A percentile compares a stretch with the other conserved stretches of the same genome.
Evolutionary conservation across 2,113 vertebrate species (phyloP).

Genomic region (Oxyura jamaicensis): DNA sequence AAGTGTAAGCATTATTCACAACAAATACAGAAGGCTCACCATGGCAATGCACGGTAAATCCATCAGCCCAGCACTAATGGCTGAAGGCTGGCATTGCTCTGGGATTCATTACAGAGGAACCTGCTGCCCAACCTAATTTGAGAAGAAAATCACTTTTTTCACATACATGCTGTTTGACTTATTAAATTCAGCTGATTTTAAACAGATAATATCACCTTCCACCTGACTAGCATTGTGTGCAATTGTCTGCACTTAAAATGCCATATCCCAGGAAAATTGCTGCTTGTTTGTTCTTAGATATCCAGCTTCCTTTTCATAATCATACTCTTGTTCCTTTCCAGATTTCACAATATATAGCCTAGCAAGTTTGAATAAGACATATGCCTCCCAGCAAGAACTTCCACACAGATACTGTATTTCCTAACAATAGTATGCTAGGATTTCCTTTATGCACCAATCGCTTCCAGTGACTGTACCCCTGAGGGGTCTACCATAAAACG

Average conservation of each 20-base stretch:
- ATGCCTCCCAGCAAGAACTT: background rate
- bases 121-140: background rate
- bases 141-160: background rate
- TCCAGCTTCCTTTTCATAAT: conserved; percentile 19
- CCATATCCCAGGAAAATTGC: background rate
- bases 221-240: background rate
- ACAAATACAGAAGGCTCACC: background rate
- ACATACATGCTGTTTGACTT: background rate
- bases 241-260: background rate
- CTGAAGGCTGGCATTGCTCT: background rate
- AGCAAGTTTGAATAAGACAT: background rate
- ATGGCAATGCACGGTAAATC: background rate
- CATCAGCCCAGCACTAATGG: background rate
- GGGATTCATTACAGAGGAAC: conserved; percentile 11
- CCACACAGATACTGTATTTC: background rate
- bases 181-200: conserved; percentile 34
- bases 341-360: background rate
- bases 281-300: background rate
- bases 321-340: background rate
- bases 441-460: background rate
- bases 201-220: conserved; percentile 3
- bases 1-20: background rate
- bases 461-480: background rate
- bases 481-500: background rate
- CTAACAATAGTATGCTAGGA: background rate